Evolutionary conservation across 2,888 invertebrate species (phyloP), one percentile per base, ranked within the genome.

Genomic region (Choristoneura rosaceana): DNA sequence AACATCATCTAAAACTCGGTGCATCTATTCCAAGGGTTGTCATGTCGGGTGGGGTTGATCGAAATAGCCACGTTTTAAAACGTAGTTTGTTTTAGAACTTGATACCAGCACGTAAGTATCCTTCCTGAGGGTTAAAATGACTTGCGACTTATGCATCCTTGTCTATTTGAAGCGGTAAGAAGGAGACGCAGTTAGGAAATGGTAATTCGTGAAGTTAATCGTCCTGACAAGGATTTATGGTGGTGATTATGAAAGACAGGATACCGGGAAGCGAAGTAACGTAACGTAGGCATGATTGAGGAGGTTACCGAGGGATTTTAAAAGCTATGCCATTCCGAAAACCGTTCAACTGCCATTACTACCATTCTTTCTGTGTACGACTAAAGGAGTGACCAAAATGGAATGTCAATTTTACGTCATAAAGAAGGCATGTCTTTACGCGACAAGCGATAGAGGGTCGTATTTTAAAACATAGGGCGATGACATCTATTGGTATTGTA

Each of bases 11-110:
- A 17, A 38, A 66, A 61, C 38, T 52, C 34, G 64, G 38, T 38
- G 63, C 62, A 61, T 68, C 62, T 47, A 58, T 58, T 45, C 67
- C 62, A 47, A 50, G 67, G 71, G 67, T 34, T 71, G 70, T 60
- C 60, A 47, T 60, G 61, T 55, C 58, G 71, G 71, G 71, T 55
- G 62, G 71, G 71, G 71, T 68, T 63, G 62, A 71, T 67, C 10
- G 33, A 71, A 71, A 71, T 71, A 71, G 47, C 62, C 62, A 15
- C 45, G 58, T 43, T 25, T 25, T 25, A 25, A 2, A 25, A 25
- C 25, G 25, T 25, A 25, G 25, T 55, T 33, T n/a, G 38, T 67
- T 55, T 68, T 66, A 71, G 71, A 71, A 67, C 47, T 60, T 58
- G 58, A 71, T 61, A 66, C 67, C 14, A 33, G 64, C 59, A 65